Base-by-base conservation (phyloP, 2,888 invertebrate genomes). In the Spilarctia lutea region DNA sequence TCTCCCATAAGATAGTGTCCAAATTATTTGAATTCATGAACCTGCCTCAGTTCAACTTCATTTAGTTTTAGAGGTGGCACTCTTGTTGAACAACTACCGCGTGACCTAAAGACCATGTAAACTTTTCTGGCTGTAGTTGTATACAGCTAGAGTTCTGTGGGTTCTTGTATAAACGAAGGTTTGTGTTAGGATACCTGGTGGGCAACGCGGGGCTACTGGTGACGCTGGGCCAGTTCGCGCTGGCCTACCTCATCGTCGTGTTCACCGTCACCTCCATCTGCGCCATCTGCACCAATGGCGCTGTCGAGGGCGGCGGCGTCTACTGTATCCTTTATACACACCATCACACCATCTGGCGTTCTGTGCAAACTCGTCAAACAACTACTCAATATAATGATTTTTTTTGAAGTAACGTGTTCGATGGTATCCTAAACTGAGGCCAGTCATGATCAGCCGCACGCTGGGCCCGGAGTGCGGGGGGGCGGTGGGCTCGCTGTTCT, bases 381-480 rank as follows among this genome's bases (percentile, higher is more conserved):
- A 24, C 20, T 48, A 20, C 6, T 20, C 3, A 48, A 48, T 48
- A 20, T 20, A 20, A n/a, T n/a, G 13, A 48, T 0, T 20, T 0
- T 48, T 48, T 20, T 20, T 48, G 6, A 7, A 20, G 0, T 48
- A 20, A 8, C 52, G 65, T 65, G 35, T 35, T 35, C 1, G 65
- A 66, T 35, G 24, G 65, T 71, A 67, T 83, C 85, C 86, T 89
- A 79, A 87, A 86, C 84, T 16, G 0, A 10, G 16, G 3, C 13
- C 91, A 99, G 99, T 99, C 95, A 99, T 99, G 99, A 99, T 99
- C 84, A 99, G 99, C 93, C 96, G 99, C 86, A 99, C 99, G 0
- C 95, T 99, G 69, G 99, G 99, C 33, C 99, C 99, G 0, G 99
- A 99, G 96, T 99, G 99, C 96, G 99, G 99, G 0, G 99, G 99